Percentiles rank a stretch among this genome's conserved stretches.
phyloP scores from a whole-genome alignment of 2,888 invertebrate genomes.

The Stenodera caucasica region DNA sequence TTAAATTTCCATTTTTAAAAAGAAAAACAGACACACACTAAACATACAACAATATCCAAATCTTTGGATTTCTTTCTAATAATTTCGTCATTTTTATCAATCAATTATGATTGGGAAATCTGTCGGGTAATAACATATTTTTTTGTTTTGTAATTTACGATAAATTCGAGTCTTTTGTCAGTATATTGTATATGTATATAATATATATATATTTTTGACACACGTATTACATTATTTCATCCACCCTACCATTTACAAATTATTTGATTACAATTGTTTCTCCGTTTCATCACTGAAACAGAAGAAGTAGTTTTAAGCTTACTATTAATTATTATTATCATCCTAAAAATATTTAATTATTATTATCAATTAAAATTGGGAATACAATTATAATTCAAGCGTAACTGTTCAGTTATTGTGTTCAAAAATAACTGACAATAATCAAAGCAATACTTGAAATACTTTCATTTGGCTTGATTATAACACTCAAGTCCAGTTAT shows the following conservation, averaged over 20 bases:
- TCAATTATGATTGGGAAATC: constrained; percentile 7
- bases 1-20: constrained; percentile 18
- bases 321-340: constrained; percentile 42
- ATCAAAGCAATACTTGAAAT: constrained; percentile 28
- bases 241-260: constrained; percentile 19
- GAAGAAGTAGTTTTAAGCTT: constrained; percentile 38
- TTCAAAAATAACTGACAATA: constrained; percentile 15
- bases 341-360: constrained; percentile 44
- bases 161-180: constrained; percentile 31
- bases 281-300: constrained; percentile 7
- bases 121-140: not conserved
- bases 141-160: not conserved
- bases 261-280: constrained; percentile 30
- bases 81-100: constrained; percentile 3
- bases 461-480: constrained; percentile 6
- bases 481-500: not conserved
- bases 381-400: constrained; percentile 45
- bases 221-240: not conserved
- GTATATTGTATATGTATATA: not conserved
- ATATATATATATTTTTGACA: not conserved
- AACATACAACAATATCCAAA: constrained; percentile 24
- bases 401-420: constrained; percentile 42
- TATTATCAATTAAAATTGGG: constrained; percentile 43
- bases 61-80: not conserved
- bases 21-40: constrained; percentile 19